Evolutionary conservation across 1,140 invertebrate species (phyloP).

Genomic region (Aphidius gifuensis): DNA sequence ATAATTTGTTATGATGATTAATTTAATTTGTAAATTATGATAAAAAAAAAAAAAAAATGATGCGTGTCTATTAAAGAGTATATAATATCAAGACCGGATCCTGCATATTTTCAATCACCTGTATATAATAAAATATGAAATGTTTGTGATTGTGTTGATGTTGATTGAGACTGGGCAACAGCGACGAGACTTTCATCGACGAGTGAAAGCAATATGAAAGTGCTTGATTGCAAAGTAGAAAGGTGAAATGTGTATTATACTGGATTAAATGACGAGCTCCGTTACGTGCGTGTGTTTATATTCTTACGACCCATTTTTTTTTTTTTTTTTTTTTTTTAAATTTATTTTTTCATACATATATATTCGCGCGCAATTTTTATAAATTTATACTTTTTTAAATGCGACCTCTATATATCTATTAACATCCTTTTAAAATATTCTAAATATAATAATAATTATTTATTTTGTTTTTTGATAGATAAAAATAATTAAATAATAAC

Average conservation of each 20-base stretch:
- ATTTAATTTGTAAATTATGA: neutral
- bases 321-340: conserved; percentile 35
- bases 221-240: conserved; percentile 58
- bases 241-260: conserved; percentile 51
- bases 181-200: conserved; percentile 55
- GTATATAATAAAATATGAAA: conserved; percentile 37
- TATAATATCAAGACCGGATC: conserved; percentile 19
- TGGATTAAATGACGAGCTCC: conserved; percentile 51
- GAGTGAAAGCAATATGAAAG: conserved; percentile 59
- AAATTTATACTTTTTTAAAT: too few species aligned
- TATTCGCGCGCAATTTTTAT: too few species aligned
- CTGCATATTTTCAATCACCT: conserved; percentile 31
- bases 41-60: too few species aligned
- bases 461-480: too few species aligned
- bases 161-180: conserved; percentile 10
- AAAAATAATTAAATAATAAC: too few species aligned
- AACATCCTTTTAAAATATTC: too few species aligned
- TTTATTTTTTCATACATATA: neutral
- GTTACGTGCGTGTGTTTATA: conserved; percentile 49
- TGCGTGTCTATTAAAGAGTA: conserved; percentile 7
- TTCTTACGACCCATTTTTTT: conserved; percentile 45
- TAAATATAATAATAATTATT: too few species aligned
- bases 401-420: too few species aligned
- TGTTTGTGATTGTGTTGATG: conserved; percentile 36
- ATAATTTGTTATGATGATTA: too few species aligned